phyloP scores from a whole-genome alignment of 2,797 vertebrate species.

The Sciaenops ocellatus region DNA sequence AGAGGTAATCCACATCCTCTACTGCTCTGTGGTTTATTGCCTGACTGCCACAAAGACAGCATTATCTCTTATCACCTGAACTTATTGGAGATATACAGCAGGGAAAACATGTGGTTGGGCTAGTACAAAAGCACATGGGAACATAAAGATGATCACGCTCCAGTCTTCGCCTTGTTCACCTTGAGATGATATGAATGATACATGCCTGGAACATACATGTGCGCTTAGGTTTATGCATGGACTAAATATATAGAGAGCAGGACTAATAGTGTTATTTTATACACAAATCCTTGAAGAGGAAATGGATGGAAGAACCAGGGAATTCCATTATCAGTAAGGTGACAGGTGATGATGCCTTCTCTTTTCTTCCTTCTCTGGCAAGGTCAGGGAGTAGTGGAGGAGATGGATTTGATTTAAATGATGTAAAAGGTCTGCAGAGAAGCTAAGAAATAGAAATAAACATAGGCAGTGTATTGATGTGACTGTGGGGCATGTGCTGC shows the following conservation, averaged over 20 bases:
- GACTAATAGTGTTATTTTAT: conserved; percentile 42
- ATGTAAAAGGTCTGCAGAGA: conserved; percentile 53
- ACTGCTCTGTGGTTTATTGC: not conserved
- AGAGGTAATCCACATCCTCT: not conserved
- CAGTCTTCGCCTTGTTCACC: conserved; percentile 43
- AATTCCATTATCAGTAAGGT: conserved; percentile 75
- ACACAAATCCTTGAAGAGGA: conserved; percentile 57
- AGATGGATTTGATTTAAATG: conserved; percentile 63
- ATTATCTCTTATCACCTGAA: conserved; percentile 23
- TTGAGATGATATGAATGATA: conserved; percentile 58
- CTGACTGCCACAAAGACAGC: not conserved
- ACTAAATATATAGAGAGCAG: conserved; percentile 55
- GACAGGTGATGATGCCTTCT: conserved; percentile 67
- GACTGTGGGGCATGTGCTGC: conserved; percentile 10
- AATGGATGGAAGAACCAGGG: conserved; percentile 57
- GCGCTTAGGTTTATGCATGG: conserved; percentile 19
- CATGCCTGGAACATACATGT: conserved; percentile 27
- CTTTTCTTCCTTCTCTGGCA: conserved; percentile 43
- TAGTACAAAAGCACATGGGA: not conserved
- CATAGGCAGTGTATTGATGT: conserved; percentile 3
- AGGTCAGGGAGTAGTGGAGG: conserved; percentile 56
- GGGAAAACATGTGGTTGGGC: not conserved
- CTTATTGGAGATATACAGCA: not conserved
- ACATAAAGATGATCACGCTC: conserved; percentile 23
- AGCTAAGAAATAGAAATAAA: conserved; percentile 30